Percentiles rank a stretch among this genome's conserved stretches.
phyloP scores from a whole-genome alignment of 2,797 vertebrate genomes.

The Hoplostethus atlanticus region DNA sequence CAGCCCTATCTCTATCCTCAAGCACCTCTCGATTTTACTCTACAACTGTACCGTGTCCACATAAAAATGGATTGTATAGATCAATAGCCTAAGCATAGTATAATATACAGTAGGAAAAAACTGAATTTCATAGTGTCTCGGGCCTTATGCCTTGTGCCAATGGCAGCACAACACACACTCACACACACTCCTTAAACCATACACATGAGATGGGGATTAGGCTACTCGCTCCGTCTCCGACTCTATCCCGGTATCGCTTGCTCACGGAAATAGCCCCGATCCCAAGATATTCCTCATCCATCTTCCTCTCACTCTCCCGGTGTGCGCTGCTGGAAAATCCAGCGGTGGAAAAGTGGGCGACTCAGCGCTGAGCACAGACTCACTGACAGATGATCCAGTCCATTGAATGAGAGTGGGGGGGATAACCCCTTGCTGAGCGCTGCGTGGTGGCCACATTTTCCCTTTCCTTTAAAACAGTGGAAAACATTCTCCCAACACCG shows the following conservation, averaged over 20 bases:
- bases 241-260: conserved; percentile 38
- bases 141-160: not conserved
- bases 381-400: conserved; percentile 62
- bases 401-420: conserved; percentile 19
- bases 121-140: not conserved
- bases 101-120: conserved; percentile 12
- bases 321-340: conserved; percentile 50
- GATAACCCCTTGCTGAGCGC: conserved; percentile 34
- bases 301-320: conserved; percentile 52
- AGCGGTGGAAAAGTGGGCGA: conserved; percentile 36
- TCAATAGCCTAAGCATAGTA: conserved; percentile 6
- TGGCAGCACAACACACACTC: conserved; percentile 1
- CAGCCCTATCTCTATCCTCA: not conserved
- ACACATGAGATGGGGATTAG: conserved; percentile 9
- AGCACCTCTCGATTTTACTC: conserved; percentile 25
- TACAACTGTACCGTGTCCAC: conserved; percentile 24
- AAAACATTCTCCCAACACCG: conserved; percentile 39
- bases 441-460: conserved; percentile 21
- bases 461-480: conserved; percentile 27
- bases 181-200: conserved; percentile 16
- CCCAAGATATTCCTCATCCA: conserved; percentile 61
- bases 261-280: conserved; percentile 56
- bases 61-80: conserved; percentile 26
- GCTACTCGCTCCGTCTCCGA: conserved; percentile 47
- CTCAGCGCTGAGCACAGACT: conserved; percentile 28